Evolutionary conservation across 2,888 invertebrate genomes (phyloP).

Genomic region (Cataglyphis altisquamis): DNA sequence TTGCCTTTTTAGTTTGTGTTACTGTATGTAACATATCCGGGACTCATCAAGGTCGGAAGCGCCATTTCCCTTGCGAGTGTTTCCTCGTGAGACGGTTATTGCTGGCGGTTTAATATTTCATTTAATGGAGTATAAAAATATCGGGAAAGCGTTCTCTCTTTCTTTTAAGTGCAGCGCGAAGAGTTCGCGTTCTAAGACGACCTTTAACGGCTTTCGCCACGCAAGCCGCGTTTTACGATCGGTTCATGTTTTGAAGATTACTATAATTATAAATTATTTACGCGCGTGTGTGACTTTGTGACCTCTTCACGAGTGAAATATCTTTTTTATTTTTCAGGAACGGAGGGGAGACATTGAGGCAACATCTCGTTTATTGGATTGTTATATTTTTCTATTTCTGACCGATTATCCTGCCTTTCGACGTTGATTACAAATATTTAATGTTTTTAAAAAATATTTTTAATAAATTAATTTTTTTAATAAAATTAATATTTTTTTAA

Average conservation of each 20-base stretch:
- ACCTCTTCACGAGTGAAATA: constrained; percentile 35
- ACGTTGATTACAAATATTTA: not conserved
- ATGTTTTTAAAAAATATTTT: no score
- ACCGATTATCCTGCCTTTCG: not conserved
- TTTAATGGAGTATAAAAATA: constrained; percentile 38
- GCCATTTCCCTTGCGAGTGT: constrained; percentile 10
- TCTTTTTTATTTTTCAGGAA: constrained; percentile 30
- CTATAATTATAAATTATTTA: constrained; percentile 54
- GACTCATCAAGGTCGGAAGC: not conserved
- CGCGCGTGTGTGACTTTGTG: constrained; percentile 31
- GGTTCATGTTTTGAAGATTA: constrained; percentile 45
- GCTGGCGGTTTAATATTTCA: constrained; percentile 39
- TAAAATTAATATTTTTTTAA: not conserved
- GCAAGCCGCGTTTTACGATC: constrained; percentile 37
- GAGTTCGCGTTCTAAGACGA: constrained; percentile 41
- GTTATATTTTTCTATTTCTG: constrained; percentile 9
- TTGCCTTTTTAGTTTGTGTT: not conserved
- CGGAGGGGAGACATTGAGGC: not conserved
- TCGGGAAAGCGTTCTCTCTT: constrained; percentile 35
- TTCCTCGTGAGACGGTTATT: constrained; percentile 28
- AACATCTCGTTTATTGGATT: not conserved
- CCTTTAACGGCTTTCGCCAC: constrained; percentile 55
- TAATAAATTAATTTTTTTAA: no score
- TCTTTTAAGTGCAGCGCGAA: constrained; percentile 22
- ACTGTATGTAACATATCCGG: not conserved